Conservation (phyloP, 2,888 invertebrate species). For the Ormyrus rosae region DNA sequence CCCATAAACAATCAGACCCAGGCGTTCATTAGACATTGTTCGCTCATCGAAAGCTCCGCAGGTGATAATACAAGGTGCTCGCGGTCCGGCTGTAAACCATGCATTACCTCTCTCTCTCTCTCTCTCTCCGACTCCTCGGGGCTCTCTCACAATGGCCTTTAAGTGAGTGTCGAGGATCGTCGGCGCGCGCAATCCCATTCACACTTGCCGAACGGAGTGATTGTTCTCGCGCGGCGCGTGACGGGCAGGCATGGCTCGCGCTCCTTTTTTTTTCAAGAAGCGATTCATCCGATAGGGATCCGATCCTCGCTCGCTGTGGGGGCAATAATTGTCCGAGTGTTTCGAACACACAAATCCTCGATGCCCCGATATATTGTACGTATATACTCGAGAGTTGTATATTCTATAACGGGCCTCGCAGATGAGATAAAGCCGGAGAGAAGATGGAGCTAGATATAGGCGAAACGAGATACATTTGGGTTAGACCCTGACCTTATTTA, state of each 20-base stretch:
- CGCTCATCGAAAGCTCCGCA: too few species aligned
- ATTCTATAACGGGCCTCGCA: conserved; percentile 19
- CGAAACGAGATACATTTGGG: conserved; percentile 41
- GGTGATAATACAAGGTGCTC: too few species aligned
- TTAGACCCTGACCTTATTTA: conserved; percentile 31
- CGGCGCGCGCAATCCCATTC: too few species aligned
- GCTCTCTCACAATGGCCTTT: too few species aligned
- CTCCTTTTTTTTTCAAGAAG: background rate
- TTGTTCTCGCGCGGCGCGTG: too few species aligned
- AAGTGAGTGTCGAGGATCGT: too few species aligned
- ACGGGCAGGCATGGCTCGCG: too few species aligned
- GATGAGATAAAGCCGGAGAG: conserved; percentile 10
- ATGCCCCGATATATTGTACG: conserved; percentile 36
- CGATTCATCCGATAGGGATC: conserved; percentile 17
- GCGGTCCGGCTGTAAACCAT: too few species aligned
- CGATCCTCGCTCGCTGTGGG: conserved; percentile 7
- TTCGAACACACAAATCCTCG: conserved; percentile 43
- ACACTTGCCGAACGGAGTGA: too few species aligned
- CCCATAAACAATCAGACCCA: too few species aligned
- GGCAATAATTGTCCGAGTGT: conserved; percentile 44
- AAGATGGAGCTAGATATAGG: conserved; percentile 16
- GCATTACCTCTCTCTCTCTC: background rate
- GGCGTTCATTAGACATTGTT: too few species aligned
- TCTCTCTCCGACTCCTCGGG: background rate
- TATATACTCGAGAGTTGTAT: background rate